Percentiles rank a stretch among this genome's conserved stretches.
Conservation (phyloP, 2,113 vertebrate genomes). For the Sapayoa aenigma region DNA sequence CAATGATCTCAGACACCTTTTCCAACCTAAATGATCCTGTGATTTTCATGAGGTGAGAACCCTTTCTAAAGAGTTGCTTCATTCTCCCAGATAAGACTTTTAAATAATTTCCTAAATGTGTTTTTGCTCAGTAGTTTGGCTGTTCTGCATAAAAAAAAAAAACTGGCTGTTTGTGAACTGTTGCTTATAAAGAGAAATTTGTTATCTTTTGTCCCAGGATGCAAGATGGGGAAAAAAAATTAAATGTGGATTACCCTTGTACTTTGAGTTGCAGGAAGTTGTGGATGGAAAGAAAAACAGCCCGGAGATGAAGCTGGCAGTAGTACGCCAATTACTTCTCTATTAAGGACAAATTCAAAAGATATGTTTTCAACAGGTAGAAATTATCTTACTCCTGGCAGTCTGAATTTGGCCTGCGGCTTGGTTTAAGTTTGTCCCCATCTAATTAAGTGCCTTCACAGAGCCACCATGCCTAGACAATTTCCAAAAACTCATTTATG, state of each 20-base stretch:
- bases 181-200: background rate
- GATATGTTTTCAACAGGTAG: background rate
- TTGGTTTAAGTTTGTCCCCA: background rate
- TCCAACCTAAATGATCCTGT: background rate
- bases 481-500: background rate
- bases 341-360: background rate
- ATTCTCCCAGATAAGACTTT: background rate
- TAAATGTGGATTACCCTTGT: background rate
- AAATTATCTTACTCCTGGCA: background rate
- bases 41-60: background rate
- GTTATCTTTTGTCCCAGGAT: background rate
- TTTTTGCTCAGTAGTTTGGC: background rate
- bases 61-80: background rate
- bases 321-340: background rate
- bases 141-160: background rate
- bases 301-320: background rate
- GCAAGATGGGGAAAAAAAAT: background rate
- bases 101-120: background rate
- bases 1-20: background rate
- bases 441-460: background rate
- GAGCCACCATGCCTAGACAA: fast-evolving
- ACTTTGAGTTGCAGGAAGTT: background rate
- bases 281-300: background rate
- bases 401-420: background rate
- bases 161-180: background rate